These are phyloP conservation scores for Sarcophaga carnaria DNA, from an alignment of 2,888 invertebrate species.

Conservation along the genomic window DNA sequence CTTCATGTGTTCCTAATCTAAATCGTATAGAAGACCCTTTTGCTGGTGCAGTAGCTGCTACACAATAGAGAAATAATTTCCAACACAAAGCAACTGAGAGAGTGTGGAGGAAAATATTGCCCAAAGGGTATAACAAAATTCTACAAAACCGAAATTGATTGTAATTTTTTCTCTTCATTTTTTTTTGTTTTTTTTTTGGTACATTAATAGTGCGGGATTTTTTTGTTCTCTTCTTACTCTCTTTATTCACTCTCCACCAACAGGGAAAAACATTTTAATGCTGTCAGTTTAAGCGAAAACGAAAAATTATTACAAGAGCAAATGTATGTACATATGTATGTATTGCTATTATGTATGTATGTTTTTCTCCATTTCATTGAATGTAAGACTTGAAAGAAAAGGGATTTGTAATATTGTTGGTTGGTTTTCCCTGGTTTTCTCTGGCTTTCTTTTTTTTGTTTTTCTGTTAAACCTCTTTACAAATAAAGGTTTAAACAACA, in stretches of 20 bases:
- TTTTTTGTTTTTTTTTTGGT: neutral
- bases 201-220: neutral
- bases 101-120: slow-evolving; percentile 5
- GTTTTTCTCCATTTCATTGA: neutral
- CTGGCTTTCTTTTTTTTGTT: neutral
- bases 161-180: neutral
- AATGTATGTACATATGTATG: slow-evolving; percentile 40
- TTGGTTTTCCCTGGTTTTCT: neutral
- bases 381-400: slow-evolving; percentile 52
- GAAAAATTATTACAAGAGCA: slow-evolving; percentile 63
- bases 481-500: slow-evolving; percentile 60
- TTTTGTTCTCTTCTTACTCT: slow-evolving; percentile 5
- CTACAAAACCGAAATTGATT: slow-evolving; percentile 36
- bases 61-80: slow-evolving; percentile 12
- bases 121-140: slow-evolving; percentile 44
- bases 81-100: neutral
- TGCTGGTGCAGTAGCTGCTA: neutral
- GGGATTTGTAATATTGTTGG: slow-evolving; percentile 61
- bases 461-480: slow-evolving; percentile 56
- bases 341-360: neutral
- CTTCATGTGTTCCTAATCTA: neutral
- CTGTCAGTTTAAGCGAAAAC: slow-evolving; percentile 66
- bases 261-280: slow-evolving; percentile 62
- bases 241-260: slow-evolving; percentile 41
- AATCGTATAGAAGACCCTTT: neutral